Evolutionary conservation across 2,797 vertebrate species (phyloP).

Genomic region (Pipistrellus kuhlii): DNA sequence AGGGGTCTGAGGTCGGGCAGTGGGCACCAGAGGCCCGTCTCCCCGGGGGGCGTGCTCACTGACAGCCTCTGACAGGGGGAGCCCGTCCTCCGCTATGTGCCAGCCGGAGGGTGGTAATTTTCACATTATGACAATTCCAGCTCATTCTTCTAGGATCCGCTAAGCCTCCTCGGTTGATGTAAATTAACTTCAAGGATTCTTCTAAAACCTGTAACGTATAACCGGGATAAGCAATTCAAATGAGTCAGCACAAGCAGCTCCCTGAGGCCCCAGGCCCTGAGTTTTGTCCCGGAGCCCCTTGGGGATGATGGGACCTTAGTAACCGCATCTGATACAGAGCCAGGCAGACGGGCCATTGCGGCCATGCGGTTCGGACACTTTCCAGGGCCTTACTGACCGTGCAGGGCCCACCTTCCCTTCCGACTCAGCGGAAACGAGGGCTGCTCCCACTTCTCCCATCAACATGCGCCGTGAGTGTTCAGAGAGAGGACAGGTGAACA

Average conservation of each 20-base stretch:
- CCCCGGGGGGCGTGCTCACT: constrained; percentile 20
- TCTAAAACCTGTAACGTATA: constrained; percentile 33
- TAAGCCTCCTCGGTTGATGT: not conserved
- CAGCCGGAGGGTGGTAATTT: constrained; percentile 65
- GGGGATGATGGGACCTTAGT: not conserved
- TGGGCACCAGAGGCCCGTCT: constrained; percentile 57
- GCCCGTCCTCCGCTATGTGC: constrained; percentile 42
- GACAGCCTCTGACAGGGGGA: constrained; percentile 63
- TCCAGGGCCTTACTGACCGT: constrained; percentile 46
- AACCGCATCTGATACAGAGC: not conserved
- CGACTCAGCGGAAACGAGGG: constrained; percentile 67
- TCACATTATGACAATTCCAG: constrained; percentile 52
- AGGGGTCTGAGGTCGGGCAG: constrained; percentile 47
- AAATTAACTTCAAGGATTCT: constrained; percentile 50
- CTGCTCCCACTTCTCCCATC: constrained; percentile 70
- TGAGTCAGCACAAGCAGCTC: constrained; percentile 22
- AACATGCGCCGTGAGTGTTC: constrained; percentile 73
- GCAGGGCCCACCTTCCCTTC: constrained; percentile 72
- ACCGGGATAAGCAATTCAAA: not conserved
- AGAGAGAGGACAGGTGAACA: constrained; percentile 58
- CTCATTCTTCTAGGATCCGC: constrained; percentile 46
- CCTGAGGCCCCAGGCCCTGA: not conserved
- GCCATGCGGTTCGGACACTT: not conserved
- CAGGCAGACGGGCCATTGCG: accelerated
- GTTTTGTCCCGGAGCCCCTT: not conserved